phyloP scores from a whole-genome alignment of 2,888 invertebrate species.

The Thalpophila matura region DNA sequence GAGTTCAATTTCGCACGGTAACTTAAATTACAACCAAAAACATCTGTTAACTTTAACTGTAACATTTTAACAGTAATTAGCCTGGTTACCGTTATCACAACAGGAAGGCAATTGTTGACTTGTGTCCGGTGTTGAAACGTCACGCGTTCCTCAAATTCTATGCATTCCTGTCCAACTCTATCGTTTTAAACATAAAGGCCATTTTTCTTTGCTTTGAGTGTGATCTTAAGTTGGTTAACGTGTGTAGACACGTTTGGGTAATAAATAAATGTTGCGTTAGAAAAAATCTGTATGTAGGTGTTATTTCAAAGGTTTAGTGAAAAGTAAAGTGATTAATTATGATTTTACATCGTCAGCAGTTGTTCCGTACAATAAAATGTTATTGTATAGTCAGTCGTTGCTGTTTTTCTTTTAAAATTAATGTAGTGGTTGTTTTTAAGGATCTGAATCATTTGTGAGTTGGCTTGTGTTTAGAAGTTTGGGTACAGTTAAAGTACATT shows the following conservation, averaged over 20 bases:
- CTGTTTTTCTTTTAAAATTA: background rate
- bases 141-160: slow-evolving; percentile 19
- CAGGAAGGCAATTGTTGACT: slow-evolving; percentile 76
- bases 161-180: slow-evolving; percentile 25
- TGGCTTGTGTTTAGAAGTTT: no score
- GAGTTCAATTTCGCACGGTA: background rate
- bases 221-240: slow-evolving; percentile 25
- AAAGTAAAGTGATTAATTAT: slow-evolving; percentile 51
- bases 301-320: slow-evolving; percentile 57
- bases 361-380: slow-evolving; percentile 15
- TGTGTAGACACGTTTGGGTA: slow-evolving; percentile 53
- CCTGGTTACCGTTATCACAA: slow-evolving; percentile 73
- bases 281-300: slow-evolving; percentile 57
- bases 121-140: slow-evolving; percentile 68
- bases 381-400: background rate
- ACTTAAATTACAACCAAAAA: slow-evolving; percentile 23
- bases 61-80: slow-evolving; percentile 61
- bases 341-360: slow-evolving; percentile 28
- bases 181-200: fast-evolving
- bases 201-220: slow-evolving; percentile 16
- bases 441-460: no score
- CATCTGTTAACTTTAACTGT: slow-evolving; percentile 49
- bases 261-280: slow-evolving; percentile 64
- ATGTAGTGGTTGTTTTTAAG: background rate
- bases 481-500: no score